These are phyloP conservation scores for Melanotaenia nigrans DNA, from an alignment of 2,797 vertebrate species.

Conservation along the genomic window DNA sequence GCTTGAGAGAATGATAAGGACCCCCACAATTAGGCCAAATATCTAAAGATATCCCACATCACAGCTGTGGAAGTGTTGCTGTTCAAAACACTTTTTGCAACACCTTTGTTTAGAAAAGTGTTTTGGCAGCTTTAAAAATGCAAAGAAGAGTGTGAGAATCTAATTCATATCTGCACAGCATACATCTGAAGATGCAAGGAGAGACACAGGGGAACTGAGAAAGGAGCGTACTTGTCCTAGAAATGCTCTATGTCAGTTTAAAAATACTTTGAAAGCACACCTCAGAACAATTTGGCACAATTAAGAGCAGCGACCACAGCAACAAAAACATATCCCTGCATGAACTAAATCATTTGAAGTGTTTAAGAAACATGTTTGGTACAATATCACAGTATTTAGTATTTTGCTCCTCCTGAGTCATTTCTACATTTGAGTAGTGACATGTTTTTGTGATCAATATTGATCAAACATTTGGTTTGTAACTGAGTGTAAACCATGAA, in stretches of 20 bases:
- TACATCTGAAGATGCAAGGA: constrained; percentile 61
- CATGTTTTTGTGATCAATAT: too few species aligned
- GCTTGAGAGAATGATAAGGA: constrained; percentile 24
- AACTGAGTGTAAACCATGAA: too few species aligned
- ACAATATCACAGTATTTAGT: too few species aligned
- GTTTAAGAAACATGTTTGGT: constrained; percentile 1
- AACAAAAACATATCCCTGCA: constrained; percentile 18
- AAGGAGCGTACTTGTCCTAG: constrained; percentile 70
- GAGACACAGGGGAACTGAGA: constrained; percentile 46
- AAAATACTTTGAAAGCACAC: constrained; percentile 69
- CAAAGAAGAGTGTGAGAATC: constrained; percentile 17
- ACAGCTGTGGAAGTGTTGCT: not conserved
- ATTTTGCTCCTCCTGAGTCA: too few species aligned
- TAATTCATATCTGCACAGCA: constrained; percentile 41
- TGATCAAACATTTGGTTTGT: too few species aligned
- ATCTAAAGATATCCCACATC: not conserved
- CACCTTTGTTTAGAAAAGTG: not conserved
- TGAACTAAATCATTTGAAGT: constrained; percentile 1
- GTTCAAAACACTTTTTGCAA: not conserved
- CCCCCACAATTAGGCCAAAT: constrained; percentile 39
- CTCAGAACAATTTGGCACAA: constrained; percentile 57
- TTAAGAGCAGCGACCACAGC: constrained; percentile 36
- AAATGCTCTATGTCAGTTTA: constrained; percentile 71
- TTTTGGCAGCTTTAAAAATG: constrained; percentile 2
- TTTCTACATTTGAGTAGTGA: too few species aligned